Base-by-base conservation (phyloP, 2,113 vertebrate genomes). In the Nematolebias whitei region DNA sequence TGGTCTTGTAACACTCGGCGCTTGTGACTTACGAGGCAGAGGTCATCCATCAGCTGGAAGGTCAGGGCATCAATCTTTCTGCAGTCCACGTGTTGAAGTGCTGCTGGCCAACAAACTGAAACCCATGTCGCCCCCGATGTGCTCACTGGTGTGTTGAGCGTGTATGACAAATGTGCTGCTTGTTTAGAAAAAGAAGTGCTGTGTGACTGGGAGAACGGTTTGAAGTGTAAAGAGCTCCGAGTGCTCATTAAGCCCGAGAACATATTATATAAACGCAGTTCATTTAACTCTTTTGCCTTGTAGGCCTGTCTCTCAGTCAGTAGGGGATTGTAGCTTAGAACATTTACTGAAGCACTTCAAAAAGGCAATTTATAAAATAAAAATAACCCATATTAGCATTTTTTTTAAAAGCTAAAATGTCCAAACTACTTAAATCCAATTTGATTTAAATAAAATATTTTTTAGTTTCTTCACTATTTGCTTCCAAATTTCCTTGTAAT, bases 251-350 rank as follows among this genome's bases (percentile, higher is more conserved):
- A 63, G 20, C 15, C 60, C 40, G 13, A n/a, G 50, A 23, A 51
- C 20, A 40, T 39, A 43, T 63, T 63, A 50, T n/a, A 63, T 63
- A 51, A 60, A 51, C 16, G 22, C 60, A 51, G 60, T 49, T 48
- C 60, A 63, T 63, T 63, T 51, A 63, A 63, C 60, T 39, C 60
- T 40, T 35, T 35, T 50, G 60, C 60, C 48, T 23, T 18, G 7
- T 18, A 63, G 60, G 47, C n/a, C 47, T 18, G 19, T 50, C 60
- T 50, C 29, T 29, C 58, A 63, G 47, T 12, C 48, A 40, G 60
- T 24, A 47, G 60, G 39, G 15, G 47, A 51, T 24, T 38, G 14
- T 39, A 50, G 51, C 20, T 18, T 9, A 49, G 35, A 23, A 14
- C 35, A 63, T 51, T 63, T 40, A 40, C 16, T 51, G 18, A 40